These are phyloP conservation scores for Melanaphis sacchari DNA, from an alignment of 1,140 invertebrate genomes.

Conservation along the genomic window DNA sequence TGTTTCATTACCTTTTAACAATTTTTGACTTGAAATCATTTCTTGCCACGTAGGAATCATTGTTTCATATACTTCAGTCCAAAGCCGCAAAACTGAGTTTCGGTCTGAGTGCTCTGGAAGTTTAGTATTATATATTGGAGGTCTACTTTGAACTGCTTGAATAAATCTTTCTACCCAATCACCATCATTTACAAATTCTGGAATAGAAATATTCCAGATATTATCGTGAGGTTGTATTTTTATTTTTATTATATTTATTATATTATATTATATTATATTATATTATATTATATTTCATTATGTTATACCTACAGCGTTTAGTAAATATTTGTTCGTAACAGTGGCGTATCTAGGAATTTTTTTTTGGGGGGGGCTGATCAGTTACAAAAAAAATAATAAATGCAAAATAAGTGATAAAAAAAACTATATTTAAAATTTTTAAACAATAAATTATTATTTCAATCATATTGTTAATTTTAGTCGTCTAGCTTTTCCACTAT, in stretches of 20 bases:
- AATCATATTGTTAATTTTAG: constrained; percentile 35
- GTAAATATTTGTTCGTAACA: not conserved
- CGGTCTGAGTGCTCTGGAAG: constrained; percentile 8
- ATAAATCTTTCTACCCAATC: not conserved
- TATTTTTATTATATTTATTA: no score
- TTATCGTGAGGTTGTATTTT: no score
- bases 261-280: no score
- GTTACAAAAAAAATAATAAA: not conserved
- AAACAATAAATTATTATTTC: constrained; percentile 43
- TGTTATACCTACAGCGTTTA: no score
- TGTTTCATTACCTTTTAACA: not conserved
- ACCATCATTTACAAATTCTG: not conserved
- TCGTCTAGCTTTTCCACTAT: constrained; percentile 30
- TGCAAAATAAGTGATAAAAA: not conserved
- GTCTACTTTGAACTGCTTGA: not conserved
- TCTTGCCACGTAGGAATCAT: not conserved
- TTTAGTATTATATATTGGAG: not conserved
- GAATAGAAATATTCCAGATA: not conserved
- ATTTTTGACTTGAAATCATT: not conserved
- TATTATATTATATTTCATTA: no score
- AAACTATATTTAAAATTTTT: constrained; percentile 30
- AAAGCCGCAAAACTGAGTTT: not conserved
- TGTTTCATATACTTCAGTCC: not conserved
- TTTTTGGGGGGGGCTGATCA: not conserved
- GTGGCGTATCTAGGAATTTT: not conserved